These are phyloP conservation scores for Bradypus variegatus DNA, from an alignment of 2,797 vertebrate species.

Conservation along the genomic window DNA sequence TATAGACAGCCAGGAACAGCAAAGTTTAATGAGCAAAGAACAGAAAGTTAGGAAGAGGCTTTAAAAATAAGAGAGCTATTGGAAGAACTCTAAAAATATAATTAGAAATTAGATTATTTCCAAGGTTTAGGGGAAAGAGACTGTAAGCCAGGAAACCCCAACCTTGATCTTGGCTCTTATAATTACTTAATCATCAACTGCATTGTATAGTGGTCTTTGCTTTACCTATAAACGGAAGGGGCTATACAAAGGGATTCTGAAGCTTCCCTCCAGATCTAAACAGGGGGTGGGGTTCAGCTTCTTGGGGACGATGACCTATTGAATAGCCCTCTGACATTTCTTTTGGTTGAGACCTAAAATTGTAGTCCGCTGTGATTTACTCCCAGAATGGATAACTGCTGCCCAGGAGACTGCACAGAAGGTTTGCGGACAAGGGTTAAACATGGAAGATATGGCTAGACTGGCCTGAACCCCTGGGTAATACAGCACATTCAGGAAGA, in stretches of 20 bases:
- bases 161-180: neutral
- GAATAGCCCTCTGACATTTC: neutral
- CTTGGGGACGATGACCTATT: neutral
- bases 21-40: neutral
- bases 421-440: neutral
- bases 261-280: neutral
- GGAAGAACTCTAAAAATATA: neutral
- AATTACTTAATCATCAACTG: neutral
- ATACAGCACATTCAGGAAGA: no score
- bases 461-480: neutral
- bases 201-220: neutral
- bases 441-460: neutral
- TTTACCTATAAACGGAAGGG: neutral
- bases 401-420: neutral
- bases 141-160: neutral
- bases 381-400: rapidly evolving
- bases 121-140: neutral
- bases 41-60: neutral
- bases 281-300: neutral
- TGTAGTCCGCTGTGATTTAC: neutral
- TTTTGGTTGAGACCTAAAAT: neutral
- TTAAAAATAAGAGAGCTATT: rapidly evolving
- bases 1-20: rapidly evolving
- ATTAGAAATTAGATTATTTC: neutral
- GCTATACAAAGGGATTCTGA: neutral